A percentile compares a stretch with the other conserved stretches of the same genome.
phyloP scores from a whole-genome alignment of 2,797 vertebrate species.

The Acridotheres tristis region DNA sequence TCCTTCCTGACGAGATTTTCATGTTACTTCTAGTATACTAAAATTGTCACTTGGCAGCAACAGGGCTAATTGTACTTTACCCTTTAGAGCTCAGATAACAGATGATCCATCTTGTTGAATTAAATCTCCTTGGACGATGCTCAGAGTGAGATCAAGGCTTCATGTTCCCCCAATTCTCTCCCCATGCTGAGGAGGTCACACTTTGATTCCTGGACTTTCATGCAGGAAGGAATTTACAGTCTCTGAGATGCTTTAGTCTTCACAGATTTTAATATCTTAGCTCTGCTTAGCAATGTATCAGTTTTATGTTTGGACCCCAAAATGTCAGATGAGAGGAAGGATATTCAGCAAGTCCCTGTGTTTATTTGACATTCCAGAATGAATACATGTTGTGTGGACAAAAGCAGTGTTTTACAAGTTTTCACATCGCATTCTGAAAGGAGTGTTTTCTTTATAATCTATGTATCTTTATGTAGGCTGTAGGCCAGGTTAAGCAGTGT shows the following conservation, averaged over 20 bases:
- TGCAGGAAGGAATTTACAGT: neutral
- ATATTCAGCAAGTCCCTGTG: conserved; percentile 25
- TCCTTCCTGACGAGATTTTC: neutral
- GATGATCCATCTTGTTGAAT: neutral
- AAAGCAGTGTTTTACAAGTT: conserved; percentile 60
- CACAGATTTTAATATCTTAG: conserved; percentile 6
- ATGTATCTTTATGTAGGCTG: conserved; percentile 69
- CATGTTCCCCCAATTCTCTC: neutral
- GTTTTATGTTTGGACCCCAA: conserved; percentile 27
- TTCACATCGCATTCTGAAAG: conserved; percentile 50
- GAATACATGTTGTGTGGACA: conserved; percentile 61
- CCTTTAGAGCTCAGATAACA: neutral
- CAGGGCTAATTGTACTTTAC: neutral
- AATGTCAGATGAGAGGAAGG: conserved; percentile 19
- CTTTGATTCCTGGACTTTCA: neutral
- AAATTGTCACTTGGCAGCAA: neutral
- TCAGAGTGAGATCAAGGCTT: neutral
- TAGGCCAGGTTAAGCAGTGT: conserved; percentile 68
- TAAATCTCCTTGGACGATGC: neutral
- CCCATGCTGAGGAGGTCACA: neutral
- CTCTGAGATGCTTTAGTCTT: neutral
- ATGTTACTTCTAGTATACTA: neutral
- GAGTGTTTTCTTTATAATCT: conserved; percentile 72
- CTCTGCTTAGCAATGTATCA: neutral
- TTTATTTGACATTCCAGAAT: conserved; percentile 66